These are phyloP conservation scores for Caranx melampygus DNA, from an alignment of 2,113 vertebrate genomes.

Conservation along the genomic window DNA sequence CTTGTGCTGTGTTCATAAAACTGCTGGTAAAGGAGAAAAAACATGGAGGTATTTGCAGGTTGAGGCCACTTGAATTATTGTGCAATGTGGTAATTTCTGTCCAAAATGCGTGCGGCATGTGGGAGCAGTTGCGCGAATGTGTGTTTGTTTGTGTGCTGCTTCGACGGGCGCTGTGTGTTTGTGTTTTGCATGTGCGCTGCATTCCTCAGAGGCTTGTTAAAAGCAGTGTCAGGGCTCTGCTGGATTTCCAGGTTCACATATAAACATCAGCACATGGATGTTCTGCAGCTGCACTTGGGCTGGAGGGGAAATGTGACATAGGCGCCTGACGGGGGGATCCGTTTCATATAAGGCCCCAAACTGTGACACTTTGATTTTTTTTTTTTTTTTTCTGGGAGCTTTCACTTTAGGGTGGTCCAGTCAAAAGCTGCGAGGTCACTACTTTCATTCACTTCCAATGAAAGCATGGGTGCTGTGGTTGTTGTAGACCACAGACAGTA, in stretches of 20 bases:
- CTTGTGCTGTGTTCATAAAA: slow-evolving; percentile 33
- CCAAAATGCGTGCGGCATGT: slow-evolving; percentile 6
- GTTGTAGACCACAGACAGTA: slow-evolving; percentile 71
- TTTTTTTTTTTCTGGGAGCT: slow-evolving; percentile 46
- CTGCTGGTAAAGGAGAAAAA: slow-evolving; percentile 61
- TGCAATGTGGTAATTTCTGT: slow-evolving; percentile 34
- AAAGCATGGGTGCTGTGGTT: slow-evolving; percentile 71
- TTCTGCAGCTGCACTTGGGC: slow-evolving; percentile 42
- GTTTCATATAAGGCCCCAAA: slow-evolving; percentile 33
- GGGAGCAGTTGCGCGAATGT: slow-evolving; percentile 11
- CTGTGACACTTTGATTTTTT: slow-evolving; percentile 51
- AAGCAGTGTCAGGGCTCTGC: slow-evolving; percentile 37
- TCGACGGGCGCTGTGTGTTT: slow-evolving; percentile 18
- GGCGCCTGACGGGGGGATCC: slow-evolving; percentile 23
- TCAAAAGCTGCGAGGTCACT: slow-evolving; percentile 55
- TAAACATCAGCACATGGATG: slow-evolving; percentile 46
- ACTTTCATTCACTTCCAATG: slow-evolving; percentile 74
- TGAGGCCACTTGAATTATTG: slow-evolving; percentile 49
- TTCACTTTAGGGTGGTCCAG: slow-evolving; percentile 67
- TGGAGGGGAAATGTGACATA: slow-evolving; percentile 27
- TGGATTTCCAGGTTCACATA: slow-evolving; percentile 42
- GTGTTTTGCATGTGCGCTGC: slow-evolving; percentile 22
- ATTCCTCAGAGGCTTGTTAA: slow-evolving; percentile 56
- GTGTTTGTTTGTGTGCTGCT: slow-evolving; percentile 25
- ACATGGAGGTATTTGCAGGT: slow-evolving; percentile 40